Conservation (phyloP, 1,140 invertebrate species). For the Metopolophium dirhodum region DNA sequence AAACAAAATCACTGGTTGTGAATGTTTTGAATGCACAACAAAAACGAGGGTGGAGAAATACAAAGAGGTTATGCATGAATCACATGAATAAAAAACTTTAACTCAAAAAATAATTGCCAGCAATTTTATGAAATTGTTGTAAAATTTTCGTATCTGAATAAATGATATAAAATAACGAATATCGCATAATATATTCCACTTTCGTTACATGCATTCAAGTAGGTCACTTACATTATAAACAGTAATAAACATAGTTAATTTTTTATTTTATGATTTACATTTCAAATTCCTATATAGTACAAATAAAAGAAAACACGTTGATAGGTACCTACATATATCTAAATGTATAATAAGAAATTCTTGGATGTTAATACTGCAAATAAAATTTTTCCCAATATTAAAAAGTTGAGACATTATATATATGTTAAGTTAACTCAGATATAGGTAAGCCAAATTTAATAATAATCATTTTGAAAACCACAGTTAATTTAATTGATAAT, state of each 20-base stretch:
- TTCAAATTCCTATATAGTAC: neutral
- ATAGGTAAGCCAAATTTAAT: neutral
- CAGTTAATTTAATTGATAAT: neutral
- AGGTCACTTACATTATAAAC: neutral
- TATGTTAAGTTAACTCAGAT: neutral
- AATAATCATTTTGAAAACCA: neutral
- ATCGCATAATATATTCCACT: neutral
- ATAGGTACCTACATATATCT: neutral
- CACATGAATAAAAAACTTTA: neutral
- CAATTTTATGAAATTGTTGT: neutral
- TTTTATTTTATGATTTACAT: neutral
- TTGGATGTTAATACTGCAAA: too few species aligned
- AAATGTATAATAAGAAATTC: neutral
- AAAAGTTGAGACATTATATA: neutral
- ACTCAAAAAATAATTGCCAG: neutral
- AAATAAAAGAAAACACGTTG: neutral
- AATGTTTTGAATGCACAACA: conserved; percentile 21
- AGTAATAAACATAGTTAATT: neutral
- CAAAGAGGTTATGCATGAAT: neutral
- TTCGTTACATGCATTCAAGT: neutral
- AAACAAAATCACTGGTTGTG: neutral
- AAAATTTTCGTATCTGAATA: neutral
- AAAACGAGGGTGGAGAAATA: conserved; percentile 13
- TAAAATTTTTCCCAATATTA: neutral
- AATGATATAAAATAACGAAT: neutral